Percentiles rank a stretch among this genome's conserved stretches.
Evolutionary conservation across 2,888 invertebrate species (phyloP).

Genomic region (Spisula solida): DNA sequence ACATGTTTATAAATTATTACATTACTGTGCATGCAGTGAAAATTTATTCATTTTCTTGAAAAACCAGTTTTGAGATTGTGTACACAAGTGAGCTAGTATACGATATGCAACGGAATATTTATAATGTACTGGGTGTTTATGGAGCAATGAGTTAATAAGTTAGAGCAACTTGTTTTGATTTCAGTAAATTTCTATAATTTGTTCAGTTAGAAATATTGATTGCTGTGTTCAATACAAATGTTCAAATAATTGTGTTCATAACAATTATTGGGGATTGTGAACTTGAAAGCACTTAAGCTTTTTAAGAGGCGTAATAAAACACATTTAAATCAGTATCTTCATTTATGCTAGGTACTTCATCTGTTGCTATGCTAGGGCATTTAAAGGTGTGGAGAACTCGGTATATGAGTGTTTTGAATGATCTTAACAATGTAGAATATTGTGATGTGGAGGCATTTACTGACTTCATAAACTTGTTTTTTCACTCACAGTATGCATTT

Average conservation of each 20-base stretch:
- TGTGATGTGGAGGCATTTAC: background rate
- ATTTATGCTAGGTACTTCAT: background rate
- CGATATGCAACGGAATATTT: no score
- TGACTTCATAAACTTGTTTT: background rate
- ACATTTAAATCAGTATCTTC: slow-evolving; percentile 5
- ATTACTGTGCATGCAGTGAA: no score
- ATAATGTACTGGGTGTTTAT: no score
- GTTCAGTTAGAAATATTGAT: background rate
- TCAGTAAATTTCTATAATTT: background rate
- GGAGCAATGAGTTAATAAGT: no score
- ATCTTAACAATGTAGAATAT: slow-evolving; percentile 9
- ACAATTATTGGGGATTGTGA: background rate
- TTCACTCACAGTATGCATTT: slow-evolving; percentile 12
- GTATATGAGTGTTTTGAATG: background rate
- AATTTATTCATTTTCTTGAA: no score
- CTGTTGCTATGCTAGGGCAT: background rate
- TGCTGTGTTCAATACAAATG: background rate
- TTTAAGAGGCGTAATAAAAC: background rate
- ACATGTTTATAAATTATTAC: no score
- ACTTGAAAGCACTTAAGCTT: background rate
- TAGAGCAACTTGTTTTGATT: no score
- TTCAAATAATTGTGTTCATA: background rate
- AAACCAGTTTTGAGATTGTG: no score
- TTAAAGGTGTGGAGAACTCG: background rate
- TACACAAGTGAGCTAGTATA: no score